Conservation (phyloP, 2,888 invertebrate species). For the Strigamia crassipes region DNA sequence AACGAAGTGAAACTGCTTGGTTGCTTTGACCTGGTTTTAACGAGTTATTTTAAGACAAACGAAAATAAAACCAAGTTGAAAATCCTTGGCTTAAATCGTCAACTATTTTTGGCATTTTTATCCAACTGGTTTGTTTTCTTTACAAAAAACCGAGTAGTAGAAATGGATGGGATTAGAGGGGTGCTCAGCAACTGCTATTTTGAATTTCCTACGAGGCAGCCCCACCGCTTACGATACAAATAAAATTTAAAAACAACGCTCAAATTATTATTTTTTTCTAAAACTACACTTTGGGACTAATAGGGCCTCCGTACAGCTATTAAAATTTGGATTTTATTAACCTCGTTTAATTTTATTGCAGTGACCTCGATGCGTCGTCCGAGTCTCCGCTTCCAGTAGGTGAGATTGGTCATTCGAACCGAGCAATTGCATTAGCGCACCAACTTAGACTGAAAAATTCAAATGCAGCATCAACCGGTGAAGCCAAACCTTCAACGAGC, state of each 20-base stretch:
- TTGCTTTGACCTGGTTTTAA: neutral
- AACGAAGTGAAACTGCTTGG: neutral
- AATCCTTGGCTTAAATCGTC: neutral
- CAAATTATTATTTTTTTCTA: too few species aligned
- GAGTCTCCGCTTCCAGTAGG: neutral
- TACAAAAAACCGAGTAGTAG: too few species aligned
- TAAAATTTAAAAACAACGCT: too few species aligned
- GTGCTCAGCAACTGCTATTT: too few species aligned
- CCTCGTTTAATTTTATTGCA: neutral
- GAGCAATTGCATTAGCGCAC: neutral
- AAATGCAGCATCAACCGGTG: neutral
- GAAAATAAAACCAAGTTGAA: neutral
- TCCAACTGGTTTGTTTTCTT: too few species aligned
- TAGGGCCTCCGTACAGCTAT: too few species aligned
- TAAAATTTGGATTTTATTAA: neutral
- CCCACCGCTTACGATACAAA: too few species aligned
- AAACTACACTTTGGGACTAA: too few species aligned
- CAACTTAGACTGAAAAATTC: conserved; percentile 1
- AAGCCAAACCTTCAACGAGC: neutral
- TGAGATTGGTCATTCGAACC: neutral
- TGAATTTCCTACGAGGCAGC: too few species aligned
- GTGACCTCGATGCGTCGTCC: neutral
- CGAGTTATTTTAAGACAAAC: neutral
- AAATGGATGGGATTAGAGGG: too few species aligned
- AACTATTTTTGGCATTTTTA: neutral